Evolutionary conservation across 53 echinoderm and acorn worm species (phyloP).

Genomic region (Luidia sarsii): DNA sequence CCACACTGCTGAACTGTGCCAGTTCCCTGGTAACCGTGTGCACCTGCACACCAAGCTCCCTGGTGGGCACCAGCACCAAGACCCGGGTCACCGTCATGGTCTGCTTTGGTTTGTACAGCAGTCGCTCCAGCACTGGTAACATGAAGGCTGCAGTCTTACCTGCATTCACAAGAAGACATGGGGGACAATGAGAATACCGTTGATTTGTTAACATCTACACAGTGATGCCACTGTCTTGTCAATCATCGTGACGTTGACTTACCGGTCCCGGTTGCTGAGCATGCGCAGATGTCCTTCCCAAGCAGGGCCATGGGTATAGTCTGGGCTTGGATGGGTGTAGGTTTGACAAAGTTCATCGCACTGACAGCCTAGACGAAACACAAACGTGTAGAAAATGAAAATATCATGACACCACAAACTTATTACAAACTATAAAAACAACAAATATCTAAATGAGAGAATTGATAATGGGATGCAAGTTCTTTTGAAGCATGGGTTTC

Average conservation of each 20-base stretch:
- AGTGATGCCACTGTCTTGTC: too few relatives aligned
- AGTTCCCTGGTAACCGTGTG: constrained; percentile 85
- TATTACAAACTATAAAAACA: too few relatives aligned
- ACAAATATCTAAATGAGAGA: too few relatives aligned
- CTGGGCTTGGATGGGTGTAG: constrained; percentile 86
- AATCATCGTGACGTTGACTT: too few relatives aligned
- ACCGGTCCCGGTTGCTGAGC: constrained; percentile 98
- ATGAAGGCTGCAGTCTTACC: constrained; percentile 99
- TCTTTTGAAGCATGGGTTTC: too few relatives aligned
- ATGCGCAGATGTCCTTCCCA: constrained; percentile 98
- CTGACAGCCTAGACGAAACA: constrained; percentile 72
- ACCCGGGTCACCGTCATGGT: constrained; percentile 79
- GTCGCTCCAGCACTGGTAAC: constrained; percentile 89
- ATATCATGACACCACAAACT: too few relatives aligned
- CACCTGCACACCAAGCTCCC: constrained; percentile 97
- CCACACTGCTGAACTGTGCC: constrained; percentile 81
- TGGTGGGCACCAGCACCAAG: constrained; percentile 87
- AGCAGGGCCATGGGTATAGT: constrained; percentile 95
- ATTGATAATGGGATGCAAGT: too few relatives aligned
- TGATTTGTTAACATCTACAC: too few relatives aligned
- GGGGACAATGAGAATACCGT: too few relatives aligned
- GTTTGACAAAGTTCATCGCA: constrained; percentile 86
- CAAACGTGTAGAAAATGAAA: too few relatives aligned
- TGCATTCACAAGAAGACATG: not conserved
- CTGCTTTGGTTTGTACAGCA: constrained; percentile 96